These are phyloP conservation scores for Trissolcus brochymenae DNA, from an alignment of 2,888 invertebrate genomes.

Conservation along the genomic window DNA sequence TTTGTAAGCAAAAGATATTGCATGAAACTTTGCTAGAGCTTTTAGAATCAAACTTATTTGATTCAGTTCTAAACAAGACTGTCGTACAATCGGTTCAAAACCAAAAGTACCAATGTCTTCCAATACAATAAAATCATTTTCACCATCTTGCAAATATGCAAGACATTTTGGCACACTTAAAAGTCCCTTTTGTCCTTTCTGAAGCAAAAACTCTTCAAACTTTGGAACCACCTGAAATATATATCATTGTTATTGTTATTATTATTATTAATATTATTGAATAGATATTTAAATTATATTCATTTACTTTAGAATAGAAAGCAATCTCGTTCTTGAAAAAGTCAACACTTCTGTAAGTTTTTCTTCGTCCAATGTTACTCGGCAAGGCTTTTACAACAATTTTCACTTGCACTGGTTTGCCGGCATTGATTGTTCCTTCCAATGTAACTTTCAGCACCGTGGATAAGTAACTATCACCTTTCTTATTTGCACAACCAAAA, in stretches of 20 bases:
- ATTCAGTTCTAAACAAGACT: conserved; percentile 66
- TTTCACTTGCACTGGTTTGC: conserved; percentile 75
- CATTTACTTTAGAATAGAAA: conserved; percentile 78
- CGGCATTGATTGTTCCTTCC: conserved; percentile 73
- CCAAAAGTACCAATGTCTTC: conserved; percentile 74
- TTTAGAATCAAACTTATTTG: conserved; percentile 70
- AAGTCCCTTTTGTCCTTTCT: conserved; percentile 61
- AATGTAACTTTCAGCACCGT: conserved; percentile 81
- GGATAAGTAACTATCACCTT: conserved; percentile 85
- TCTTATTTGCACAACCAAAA: conserved; percentile 77
- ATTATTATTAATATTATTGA: background rate
- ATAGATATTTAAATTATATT: background rate
- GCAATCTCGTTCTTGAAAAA: conserved; percentile 85
- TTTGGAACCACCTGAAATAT: conserved; percentile 65
- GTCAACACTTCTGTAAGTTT: conserved; percentile 81
- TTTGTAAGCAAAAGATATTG: conserved; percentile 76
- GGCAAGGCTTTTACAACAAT: conserved; percentile 84
- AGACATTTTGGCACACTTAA: conserved; percentile 69
- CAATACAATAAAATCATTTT: conserved; percentile 75
- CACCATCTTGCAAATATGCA: conserved; percentile 72
- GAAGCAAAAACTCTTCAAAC: conserved; percentile 65
- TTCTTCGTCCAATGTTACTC: conserved; percentile 80
- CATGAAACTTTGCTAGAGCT: conserved; percentile 76
- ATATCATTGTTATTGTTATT: conserved; percentile 5
- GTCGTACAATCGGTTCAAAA: conserved; percentile 69